Evolutionary conservation across 2,797 vertebrate species (phyloP), one percentile per base, ranked within the genome.

Genomic region (Melanogrammus aeglefinus): DNA sequence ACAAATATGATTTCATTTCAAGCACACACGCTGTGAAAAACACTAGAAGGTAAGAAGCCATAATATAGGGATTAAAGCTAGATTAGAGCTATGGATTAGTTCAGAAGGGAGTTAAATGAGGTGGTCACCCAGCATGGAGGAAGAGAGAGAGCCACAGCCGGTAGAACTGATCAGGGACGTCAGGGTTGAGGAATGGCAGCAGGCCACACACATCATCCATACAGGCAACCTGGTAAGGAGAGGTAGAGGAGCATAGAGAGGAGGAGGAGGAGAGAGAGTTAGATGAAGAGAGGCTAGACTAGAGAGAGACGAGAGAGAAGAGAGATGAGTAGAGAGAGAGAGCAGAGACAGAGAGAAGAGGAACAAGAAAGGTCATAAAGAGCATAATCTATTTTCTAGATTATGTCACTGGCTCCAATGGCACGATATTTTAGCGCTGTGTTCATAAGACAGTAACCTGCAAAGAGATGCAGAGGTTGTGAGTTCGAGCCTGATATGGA

Each of bases 191-290:
- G 85, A 99, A 99, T 82, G 97, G 97, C 83, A 99, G 93, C 76
- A 99, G 94, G 78, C 98, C 98, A 27, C 98, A 99, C 74, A 99
- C 96, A 0, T 99, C 97, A 57, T 97, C 97, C 98, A 99, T 98
- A 87, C 98, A 99, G 80, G 97, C 96, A 82, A 99, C 97, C 97
- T 99, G n/a, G 88, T 7, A 39, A 69, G 63, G n/a, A 9, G 63
- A 69, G 63, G 6, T 8, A 66, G 9, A 66, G n/a, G n/a, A n/a
- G n/a, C n/a, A n/a, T n/a, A 27, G 63, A 12, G 24, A 29, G n/a
- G n/a, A n/a, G n/a, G 63, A 29, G 63, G 13, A 1, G 29, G 24
- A 13, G 63, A 29, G 63, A 69, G 63, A 27, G 57, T 27, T 7
- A 66, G 57, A 66, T n/a, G 57, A 66, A 66, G n/a, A 66, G 57